A percentile compares a stretch with the other conserved stretches of the same genome.
Evolutionary conservation across 2,113 vertebrate genomes (phyloP).

Genomic region (Tiliqua scincoides): DNA sequence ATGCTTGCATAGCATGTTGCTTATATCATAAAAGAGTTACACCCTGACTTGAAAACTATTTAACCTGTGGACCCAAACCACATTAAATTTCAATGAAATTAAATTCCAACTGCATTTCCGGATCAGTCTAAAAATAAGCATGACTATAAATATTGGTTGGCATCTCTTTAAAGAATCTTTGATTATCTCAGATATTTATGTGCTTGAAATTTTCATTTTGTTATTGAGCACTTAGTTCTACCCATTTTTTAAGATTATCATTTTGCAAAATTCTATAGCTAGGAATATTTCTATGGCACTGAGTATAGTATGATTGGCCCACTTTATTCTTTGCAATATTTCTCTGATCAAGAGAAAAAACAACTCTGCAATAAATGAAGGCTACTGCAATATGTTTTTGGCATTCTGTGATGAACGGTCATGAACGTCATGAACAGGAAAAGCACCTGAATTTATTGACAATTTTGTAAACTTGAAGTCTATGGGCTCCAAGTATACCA

Average conservation of each 20-base stretch:
- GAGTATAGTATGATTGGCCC: background rate
- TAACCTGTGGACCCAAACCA: background rate
- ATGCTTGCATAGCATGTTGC: background rate
- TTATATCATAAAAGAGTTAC: background rate
- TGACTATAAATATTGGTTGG: background rate
- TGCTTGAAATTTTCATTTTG: background rate
- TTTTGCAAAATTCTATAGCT: background rate
- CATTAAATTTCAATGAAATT: background rate
- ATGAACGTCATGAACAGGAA: background rate
- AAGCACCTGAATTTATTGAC: background rate
- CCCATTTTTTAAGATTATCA: background rate
- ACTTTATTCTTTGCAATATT: background rate
- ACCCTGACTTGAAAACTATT: background rate
- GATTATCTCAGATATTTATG: background rate
- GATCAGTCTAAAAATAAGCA: background rate
- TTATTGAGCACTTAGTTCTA: background rate
- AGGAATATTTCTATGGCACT: background rate
- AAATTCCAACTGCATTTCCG: background rate
- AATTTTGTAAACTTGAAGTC: background rate
- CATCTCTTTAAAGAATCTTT: background rate
- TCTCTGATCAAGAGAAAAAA: background rate
- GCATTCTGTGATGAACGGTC: background rate
- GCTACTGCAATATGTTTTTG: background rate
- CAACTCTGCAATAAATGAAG: background rate
- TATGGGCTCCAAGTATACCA: background rate